A percentile compares a stretch with the other conserved stretches of the same genome.
Conservation (phyloP, 2,888 invertebrate genomes). For the Drosophila greeni region DNA sequence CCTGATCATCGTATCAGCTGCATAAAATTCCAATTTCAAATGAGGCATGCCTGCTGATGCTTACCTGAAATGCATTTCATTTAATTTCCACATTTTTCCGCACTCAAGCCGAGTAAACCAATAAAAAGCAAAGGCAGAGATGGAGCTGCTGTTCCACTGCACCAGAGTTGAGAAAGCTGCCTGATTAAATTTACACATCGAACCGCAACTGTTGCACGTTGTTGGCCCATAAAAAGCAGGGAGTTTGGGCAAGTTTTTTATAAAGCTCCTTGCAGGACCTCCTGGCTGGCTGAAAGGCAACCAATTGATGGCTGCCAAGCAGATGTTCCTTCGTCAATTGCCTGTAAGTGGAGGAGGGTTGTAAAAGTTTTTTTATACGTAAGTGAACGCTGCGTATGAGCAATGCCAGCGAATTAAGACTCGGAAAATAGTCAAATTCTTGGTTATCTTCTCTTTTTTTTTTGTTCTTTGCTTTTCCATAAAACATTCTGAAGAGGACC, state of each 20-base stretch:
- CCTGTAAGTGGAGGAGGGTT: slow-evolving; percentile 56
- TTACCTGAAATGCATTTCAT: slow-evolving; percentile 50
- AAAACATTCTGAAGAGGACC: slow-evolving; percentile 7
- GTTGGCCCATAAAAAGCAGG: slow-evolving; percentile 30
- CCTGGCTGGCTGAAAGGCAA: slow-evolving; percentile 36
- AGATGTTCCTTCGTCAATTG: slow-evolving; percentile 63
- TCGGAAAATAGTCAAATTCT: slow-evolving; percentile 11
- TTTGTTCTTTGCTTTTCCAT: slow-evolving; percentile 18
- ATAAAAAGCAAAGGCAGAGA: slow-evolving; percentile 21
- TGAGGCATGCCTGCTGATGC: slow-evolving; percentile 10
- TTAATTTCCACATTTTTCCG: slow-evolving; percentile 44
- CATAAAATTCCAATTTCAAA: slow-evolving; percentile 1
- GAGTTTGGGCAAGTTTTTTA: slow-evolving; percentile 49
- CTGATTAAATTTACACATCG: slow-evolving; percentile 70
- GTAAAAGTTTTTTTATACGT: slow-evolving; percentile 54
- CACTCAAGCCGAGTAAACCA: slow-evolving; percentile 30
- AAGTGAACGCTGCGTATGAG: slow-evolving; percentile 47
- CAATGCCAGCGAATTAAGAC: slow-evolving; percentile 33
- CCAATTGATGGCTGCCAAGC: slow-evolving; percentile 57
- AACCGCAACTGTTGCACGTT: slow-evolving; percentile 64
- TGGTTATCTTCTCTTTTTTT: no score
- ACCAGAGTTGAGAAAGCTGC: slow-evolving; percentile 51
- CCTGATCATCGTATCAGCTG: slow-evolving; percentile 5
- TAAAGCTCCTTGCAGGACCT: slow-evolving; percentile 33
- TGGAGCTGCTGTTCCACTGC: slow-evolving; percentile 14